phyloP scores from a whole-genome alignment of 2,113 vertebrate genomes.

The Tenrec ecaudatus region DNA sequence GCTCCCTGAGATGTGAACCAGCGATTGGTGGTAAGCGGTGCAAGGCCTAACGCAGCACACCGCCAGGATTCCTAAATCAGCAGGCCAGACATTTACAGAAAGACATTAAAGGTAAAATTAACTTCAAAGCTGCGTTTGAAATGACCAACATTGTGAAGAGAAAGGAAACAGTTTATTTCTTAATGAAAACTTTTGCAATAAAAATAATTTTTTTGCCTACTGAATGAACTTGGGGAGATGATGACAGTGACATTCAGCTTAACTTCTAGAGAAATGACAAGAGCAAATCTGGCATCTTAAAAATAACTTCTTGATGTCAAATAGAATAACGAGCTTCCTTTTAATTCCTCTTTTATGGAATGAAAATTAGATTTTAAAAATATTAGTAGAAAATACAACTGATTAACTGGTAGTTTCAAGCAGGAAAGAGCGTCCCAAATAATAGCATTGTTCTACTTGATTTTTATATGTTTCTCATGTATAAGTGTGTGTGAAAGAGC shows the following conservation, averaged over 20 bases:
- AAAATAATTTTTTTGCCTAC: neutral
- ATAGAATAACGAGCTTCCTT: neutral
- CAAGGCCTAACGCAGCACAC: too few relatives aligned
- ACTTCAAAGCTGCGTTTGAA: neutral
- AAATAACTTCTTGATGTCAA: neutral
- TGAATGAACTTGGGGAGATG: neutral
- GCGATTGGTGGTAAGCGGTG: too few relatives aligned
- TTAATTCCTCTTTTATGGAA: neutral
- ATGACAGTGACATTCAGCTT: neutral
- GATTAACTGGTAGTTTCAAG: neutral
- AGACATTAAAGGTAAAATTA: too few relatives aligned
- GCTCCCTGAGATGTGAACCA: too few relatives aligned
- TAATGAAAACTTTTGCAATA: constrained; percentile 2
- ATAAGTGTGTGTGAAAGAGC: too few relatives aligned
- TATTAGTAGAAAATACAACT: neutral
- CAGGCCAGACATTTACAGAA: too few relatives aligned
- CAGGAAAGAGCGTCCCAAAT: too few relatives aligned
- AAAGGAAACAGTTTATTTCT: neutral
- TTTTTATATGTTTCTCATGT: neutral
- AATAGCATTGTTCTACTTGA: too few relatives aligned
- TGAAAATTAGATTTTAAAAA: neutral
- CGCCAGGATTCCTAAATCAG: too few relatives aligned
- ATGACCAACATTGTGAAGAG: accelerated
- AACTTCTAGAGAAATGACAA: neutral
- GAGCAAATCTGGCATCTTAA: neutral